Conservation (phyloP, 2,888 invertebrate genomes). For the Melanotus villosus region DNA sequence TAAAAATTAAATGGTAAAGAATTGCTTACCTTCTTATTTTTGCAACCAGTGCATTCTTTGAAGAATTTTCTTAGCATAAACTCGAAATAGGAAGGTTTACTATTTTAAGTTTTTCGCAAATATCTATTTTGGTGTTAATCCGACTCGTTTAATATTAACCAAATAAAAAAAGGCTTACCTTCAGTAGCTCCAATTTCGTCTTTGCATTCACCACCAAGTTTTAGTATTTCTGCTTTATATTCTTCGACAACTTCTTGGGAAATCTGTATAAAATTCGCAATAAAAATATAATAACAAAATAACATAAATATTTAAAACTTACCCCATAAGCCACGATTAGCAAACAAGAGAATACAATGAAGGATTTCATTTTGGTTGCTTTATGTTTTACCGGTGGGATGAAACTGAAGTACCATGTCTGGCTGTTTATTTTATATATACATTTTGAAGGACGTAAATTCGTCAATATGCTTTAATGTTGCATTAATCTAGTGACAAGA, state of each 20-base stretch:
- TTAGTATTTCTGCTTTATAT: neutral
- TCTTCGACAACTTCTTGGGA: slow-evolving; percentile 6
- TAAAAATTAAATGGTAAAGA: too few species aligned
- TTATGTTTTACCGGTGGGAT: neutral
- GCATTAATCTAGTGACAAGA: neutral
- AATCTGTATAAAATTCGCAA: slow-evolving; percentile 5
- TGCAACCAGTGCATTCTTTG: too few species aligned
- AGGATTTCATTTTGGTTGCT: neutral
- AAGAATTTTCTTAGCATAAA: too few species aligned
- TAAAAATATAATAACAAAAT: neutral
- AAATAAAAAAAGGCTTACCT: slow-evolving; percentile 10
- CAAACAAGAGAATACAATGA: neutral
- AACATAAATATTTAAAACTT: slow-evolving; percentile 3
- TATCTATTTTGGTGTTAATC: too few species aligned
- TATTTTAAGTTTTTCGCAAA: too few species aligned
- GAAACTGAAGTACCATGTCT: neutral
- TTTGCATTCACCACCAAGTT: slow-evolving; percentile 25
- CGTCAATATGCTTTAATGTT: neutral
- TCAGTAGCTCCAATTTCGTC: slow-evolving; percentile 18
- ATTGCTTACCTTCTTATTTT: too few species aligned
- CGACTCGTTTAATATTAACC: slow-evolving; percentile 10
- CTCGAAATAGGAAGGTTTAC: too few species aligned
- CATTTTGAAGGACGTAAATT: slow-evolving; percentile 2
- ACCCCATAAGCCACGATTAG: slow-evolving; percentile 2
- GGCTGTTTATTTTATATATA: neutral